phyloP scores from a whole-genome alignment of 2,113 vertebrate species.

The Dicentrarchus labrax region DNA sequence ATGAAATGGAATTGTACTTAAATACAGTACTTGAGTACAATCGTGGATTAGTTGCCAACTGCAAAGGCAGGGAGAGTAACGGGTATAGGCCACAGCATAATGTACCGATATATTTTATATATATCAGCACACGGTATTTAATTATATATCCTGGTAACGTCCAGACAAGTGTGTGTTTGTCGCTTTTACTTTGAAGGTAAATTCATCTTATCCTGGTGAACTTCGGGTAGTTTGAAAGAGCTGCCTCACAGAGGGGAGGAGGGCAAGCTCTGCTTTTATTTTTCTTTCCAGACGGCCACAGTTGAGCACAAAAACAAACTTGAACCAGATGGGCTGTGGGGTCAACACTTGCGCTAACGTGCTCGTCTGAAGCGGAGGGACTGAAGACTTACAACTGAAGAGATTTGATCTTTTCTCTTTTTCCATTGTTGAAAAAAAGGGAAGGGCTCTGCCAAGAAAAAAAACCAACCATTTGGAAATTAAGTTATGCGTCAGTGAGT shows the following conservation, averaged over 20 bases:
- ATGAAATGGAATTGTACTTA: background rate
- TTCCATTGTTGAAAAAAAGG: constrained; percentile 51
- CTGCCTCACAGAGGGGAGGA: constrained; percentile 61
- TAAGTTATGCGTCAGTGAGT: constrained; percentile 60
- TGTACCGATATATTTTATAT: too few species aligned
- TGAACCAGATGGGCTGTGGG: constrained; percentile 46
- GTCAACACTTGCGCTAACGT: constrained; percentile 14
- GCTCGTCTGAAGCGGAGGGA: constrained; percentile 11
- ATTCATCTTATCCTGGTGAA: background rate
- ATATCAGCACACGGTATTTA: too few species aligned
- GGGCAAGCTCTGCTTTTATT: constrained; percentile 76
- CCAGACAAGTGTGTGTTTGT: too few species aligned
- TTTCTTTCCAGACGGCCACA: constrained; percentile 68
- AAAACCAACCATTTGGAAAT: constrained; percentile 59
- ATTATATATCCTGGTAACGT: too few species aligned
- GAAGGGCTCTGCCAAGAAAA: constrained; percentile 51
- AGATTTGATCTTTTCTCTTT: constrained; percentile 5
- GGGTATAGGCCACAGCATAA: too few species aligned
- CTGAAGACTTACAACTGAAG: background rate
- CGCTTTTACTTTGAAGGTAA: constrained; percentile 70
- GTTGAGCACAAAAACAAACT: constrained; percentile 76
- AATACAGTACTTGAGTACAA: background rate
- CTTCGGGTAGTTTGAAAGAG: background rate
- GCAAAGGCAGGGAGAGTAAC: too few species aligned
- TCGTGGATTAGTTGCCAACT: background rate